These are phyloP conservation scores for Paguma larvata DNA, from an alignment of 2,797 vertebrate genomes.

Conservation along the genomic window DNA sequence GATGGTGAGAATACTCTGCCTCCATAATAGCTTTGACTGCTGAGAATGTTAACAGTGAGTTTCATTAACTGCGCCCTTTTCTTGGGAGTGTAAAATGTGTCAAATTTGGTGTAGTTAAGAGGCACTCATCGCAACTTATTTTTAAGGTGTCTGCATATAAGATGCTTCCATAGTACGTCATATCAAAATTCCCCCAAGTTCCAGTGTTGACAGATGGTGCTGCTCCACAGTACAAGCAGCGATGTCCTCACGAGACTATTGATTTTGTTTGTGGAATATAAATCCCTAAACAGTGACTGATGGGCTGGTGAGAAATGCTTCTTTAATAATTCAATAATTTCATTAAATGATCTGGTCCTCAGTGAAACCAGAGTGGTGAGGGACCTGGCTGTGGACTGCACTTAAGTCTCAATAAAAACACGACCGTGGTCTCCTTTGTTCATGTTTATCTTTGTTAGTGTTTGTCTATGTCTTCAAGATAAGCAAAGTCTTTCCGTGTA, in stretches of 20 bases:
- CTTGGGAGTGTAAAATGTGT: slow-evolving; percentile 18
- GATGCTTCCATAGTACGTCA: slow-evolving; percentile 29
- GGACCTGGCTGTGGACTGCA: not conserved
- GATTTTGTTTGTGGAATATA: slow-evolving; percentile 80
- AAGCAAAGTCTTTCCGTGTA: not conserved
- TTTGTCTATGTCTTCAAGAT: slow-evolving; percentile 42
- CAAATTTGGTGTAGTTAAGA: slow-evolving; percentile 42
- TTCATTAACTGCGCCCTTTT: slow-evolving; percentile 26
- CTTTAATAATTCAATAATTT: slow-evolving; percentile 84
- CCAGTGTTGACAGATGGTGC: slow-evolving; percentile 66
- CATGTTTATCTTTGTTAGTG: not conserved
- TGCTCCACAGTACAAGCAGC: slow-evolving; percentile 36
- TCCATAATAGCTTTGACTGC: not conserved
- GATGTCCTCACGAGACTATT: slow-evolving; percentile 75
- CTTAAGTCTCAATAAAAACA: slow-evolving; percentile 43
- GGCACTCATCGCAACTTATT: not conserved
- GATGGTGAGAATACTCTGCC: not conserved
- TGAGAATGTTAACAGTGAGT: not conserved
- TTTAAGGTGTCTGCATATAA: slow-evolving; percentile 46
- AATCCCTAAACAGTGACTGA: slow-evolving; percentile 79
- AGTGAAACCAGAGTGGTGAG: slow-evolving; percentile 55
- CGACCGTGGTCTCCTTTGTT: not conserved
- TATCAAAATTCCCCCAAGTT: slow-evolving; percentile 55
- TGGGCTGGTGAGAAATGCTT: slow-evolving; percentile 74
- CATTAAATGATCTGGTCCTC: slow-evolving; percentile 76